phyloP scores from a whole-genome alignment of 2,797 vertebrate genomes.

The Enteromius paludinosus region DNA sequence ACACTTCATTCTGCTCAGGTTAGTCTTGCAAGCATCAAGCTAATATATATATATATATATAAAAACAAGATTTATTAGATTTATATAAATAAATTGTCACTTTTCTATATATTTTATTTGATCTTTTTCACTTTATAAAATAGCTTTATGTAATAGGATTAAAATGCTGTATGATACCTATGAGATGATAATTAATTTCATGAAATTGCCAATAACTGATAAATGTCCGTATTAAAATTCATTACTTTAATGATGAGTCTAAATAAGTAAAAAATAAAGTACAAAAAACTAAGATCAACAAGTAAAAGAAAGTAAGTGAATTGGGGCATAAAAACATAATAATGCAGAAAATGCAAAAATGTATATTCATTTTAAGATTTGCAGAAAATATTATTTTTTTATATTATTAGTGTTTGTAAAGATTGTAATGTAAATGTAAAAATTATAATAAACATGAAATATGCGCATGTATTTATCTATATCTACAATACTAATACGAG shows the following conservation, averaged over 20 bases:
- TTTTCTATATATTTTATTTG: background rate
- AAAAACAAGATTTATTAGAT: background rate
- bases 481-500: no score
- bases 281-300: background rate
- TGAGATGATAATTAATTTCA: background rate
- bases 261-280: background rate
- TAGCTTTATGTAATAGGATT: background rate
- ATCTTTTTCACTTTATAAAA: background rate
- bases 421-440: no score
- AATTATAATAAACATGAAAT: no score
- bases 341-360: background rate
- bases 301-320: background rate
- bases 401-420: no score
- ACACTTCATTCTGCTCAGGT: constrained; percentile 77
- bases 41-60: background rate
- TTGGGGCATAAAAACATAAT: background rate
- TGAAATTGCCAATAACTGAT: background rate
- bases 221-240: background rate
- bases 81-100: background rate
- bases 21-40: constrained; percentile 37
- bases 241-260: background rate
- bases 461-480: no score
- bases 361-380: background rate
- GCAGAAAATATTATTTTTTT: no score
- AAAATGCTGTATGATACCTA: background rate